Percentiles rank a stretch among this genome's conserved stretches.
These are phyloP conservation scores for Agrilus biguttatus DNA, from an alignment of 2,888 invertebrate species.

Conservation along the genomic window DNA sequence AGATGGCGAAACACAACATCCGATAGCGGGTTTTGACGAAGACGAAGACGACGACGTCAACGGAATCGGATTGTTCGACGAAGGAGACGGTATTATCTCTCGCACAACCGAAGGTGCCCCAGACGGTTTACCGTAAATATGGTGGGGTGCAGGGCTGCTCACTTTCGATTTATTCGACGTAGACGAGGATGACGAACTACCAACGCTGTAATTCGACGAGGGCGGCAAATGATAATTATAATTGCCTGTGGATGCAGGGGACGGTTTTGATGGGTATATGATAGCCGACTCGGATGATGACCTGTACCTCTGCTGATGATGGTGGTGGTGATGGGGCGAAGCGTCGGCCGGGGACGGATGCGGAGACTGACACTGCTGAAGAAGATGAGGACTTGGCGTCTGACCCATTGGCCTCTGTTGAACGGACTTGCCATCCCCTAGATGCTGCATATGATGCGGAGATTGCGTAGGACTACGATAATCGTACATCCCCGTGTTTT, in stretches of 20 bases:
- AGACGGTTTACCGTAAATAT: slow-evolving; percentile 55
- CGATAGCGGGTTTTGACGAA: slow-evolving; percentile 13
- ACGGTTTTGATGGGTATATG: slow-evolving; percentile 21
- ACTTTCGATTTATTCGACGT: slow-evolving; percentile 43
- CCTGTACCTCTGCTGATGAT: slow-evolving; percentile 23
- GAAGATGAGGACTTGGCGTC: slow-evolving; percentile 31
- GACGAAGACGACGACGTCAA: slow-evolving; percentile 32
- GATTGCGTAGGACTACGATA: slow-evolving; percentile 33
- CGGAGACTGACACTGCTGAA: slow-evolving; percentile 32
- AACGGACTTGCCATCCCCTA: slow-evolving; percentile 21
- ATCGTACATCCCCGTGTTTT: slow-evolving; percentile 22
- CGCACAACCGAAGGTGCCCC: slow-evolving; percentile 30
- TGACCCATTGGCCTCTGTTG: slow-evolving; percentile 24
- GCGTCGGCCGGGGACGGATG: slow-evolving; percentile 22
- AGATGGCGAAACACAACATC: slow-evolving; percentile 28
- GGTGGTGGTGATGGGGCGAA: slow-evolving; percentile 26
- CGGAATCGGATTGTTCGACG: slow-evolving; percentile 34
- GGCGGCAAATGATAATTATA: slow-evolving; percentile 33
- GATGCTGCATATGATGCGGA: slow-evolving; percentile 29
- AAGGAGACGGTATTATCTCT: slow-evolving; percentile 22
- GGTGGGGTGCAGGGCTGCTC: slow-evolving; percentile 63
- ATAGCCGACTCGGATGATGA: slow-evolving; percentile 24
- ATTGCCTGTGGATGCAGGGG: slow-evolving; percentile 21
- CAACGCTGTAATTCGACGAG: slow-evolving; percentile 35
- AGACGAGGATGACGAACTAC: slow-evolving; percentile 34